Percentiles rank a stretch among this genome's conserved stretches.
phyloP scores from a whole-genome alignment of 2,888 invertebrate species.

The Teleiodes luculella region DNA sequence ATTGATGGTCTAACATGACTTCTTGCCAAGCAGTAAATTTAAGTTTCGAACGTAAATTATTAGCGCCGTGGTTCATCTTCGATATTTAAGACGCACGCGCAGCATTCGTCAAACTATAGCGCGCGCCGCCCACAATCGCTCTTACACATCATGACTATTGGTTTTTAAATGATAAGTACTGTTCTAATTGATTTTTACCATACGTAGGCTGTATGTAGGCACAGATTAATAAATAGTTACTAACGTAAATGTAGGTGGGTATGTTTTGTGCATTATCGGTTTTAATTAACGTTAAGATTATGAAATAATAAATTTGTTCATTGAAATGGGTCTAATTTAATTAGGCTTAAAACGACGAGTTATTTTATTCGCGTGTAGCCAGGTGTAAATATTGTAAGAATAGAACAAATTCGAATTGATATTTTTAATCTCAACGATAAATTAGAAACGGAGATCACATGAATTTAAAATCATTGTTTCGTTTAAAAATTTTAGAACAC shows the following conservation, averaged over 20 bases:
- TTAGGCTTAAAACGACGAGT: too few relatives aligned
- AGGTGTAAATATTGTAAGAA: too few relatives aligned
- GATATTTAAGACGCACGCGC: slow-evolving; percentile 37
- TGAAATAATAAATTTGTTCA: too few relatives aligned
- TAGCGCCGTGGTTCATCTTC: slow-evolving; percentile 42
- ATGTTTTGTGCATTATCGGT: background rate
- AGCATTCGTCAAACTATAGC: slow-evolving; percentile 8
- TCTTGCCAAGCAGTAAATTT: background rate
- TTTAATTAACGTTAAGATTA: too few relatives aligned
- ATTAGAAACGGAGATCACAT: too few relatives aligned
- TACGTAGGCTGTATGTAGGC: background rate
- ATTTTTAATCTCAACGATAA: too few relatives aligned
- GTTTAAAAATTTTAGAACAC: too few relatives aligned
- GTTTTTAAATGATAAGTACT: slow-evolving; percentile 18
- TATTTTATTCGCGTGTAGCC: too few relatives aligned
- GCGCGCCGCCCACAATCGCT: slow-evolving; percentile 36
- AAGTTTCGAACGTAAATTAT: slow-evolving; percentile 49
- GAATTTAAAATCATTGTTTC: too few relatives aligned
- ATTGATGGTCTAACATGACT: background rate
- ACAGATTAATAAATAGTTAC: too few relatives aligned
- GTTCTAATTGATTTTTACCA: slow-evolving; percentile 8
- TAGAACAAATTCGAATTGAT: too few relatives aligned
- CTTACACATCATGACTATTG: slow-evolving; percentile 31
- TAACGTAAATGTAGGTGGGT: slow-evolving; percentile 6
- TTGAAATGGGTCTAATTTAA: too few relatives aligned